phyloP scores from a whole-genome alignment of 2,888 invertebrate genomes.

The Caenorhabditis sp. region DNA sequence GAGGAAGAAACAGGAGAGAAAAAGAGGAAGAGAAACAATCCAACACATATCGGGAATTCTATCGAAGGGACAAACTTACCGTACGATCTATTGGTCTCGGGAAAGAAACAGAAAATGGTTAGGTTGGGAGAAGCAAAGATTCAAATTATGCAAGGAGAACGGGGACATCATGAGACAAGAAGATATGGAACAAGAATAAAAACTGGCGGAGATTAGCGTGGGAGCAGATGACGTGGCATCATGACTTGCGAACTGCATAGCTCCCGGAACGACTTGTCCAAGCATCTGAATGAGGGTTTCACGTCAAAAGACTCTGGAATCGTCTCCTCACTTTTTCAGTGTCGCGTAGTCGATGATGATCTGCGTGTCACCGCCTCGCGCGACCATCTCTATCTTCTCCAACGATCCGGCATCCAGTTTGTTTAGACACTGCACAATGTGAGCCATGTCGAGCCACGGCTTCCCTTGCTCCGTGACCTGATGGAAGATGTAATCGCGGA shows the following conservation, averaged over 20 bases:
- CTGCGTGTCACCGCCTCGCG: slow-evolving; percentile 95
- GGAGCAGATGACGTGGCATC: slow-evolving; percentile 20
- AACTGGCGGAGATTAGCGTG: background rate
- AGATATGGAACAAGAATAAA: background rate
- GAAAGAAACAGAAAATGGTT: slow-evolving; percentile 12
- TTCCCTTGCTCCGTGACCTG: slow-evolving; percentile 89
- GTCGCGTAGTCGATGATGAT: slow-evolving; percentile 95
- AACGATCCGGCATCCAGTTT: slow-evolving; percentile 83
- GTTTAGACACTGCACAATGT: slow-evolving; percentile 93
- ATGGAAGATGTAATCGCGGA: slow-evolving; percentile 97
- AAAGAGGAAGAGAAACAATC: background rate
- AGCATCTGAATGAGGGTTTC: slow-evolving; percentile 49
- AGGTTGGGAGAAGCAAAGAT: background rate
- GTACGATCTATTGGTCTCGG: slow-evolving; percentile 43
- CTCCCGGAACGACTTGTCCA: slow-evolving; percentile 66
- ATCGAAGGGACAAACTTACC: slow-evolving; percentile 7
- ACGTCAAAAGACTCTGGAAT: background rate
- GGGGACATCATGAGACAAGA: too few relatives aligned
- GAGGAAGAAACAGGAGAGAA: background rate
- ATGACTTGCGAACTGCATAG: slow-evolving; percentile 35
- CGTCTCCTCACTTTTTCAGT: slow-evolving; percentile 86
- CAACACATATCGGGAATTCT: slow-evolving; percentile 11
- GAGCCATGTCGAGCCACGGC: slow-evolving; percentile 97
- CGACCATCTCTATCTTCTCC: slow-evolving; percentile 90
- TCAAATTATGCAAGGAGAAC: slow-evolving; percentile 27